Evolutionary conservation across 2,113 vertebrate species (phyloP).

Genomic region (Dolichotis patagonum): DNA sequence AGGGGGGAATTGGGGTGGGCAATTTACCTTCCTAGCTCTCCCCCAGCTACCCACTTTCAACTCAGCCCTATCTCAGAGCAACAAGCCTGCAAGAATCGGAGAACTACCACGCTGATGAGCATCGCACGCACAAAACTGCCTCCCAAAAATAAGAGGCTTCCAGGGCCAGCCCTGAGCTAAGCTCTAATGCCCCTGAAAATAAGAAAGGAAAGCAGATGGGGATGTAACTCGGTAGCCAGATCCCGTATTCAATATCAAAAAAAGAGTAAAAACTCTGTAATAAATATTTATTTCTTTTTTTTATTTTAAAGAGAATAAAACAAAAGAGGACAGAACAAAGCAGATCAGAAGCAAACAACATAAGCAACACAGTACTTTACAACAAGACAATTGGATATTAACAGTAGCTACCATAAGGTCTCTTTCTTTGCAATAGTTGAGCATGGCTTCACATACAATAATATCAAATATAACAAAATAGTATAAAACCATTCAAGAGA

Average conservation of each 20-base stretch:
- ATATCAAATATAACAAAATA: too few relatives aligned
- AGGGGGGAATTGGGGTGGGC: background rate
- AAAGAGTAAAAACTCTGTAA: background rate
- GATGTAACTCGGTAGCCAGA: background rate
- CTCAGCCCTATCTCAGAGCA: background rate
- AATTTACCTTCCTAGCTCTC: background rate
- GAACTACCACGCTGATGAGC: background rate
- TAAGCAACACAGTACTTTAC: too few relatives aligned
- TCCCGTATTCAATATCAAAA: background rate
- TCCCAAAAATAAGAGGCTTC: background rate
- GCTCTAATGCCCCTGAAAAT: background rate
- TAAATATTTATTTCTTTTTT: too few relatives aligned
- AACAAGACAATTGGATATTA: too few relatives aligned
- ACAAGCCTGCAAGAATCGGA: background rate
- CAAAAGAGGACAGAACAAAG: too few relatives aligned
- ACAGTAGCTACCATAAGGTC: too few relatives aligned
- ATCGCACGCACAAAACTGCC: background rate
- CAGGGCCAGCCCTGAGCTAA: background rate
- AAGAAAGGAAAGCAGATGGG: background rate
- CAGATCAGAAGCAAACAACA: too few relatives aligned
- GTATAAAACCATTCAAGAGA: too few relatives aligned
- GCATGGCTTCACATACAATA: too few relatives aligned
- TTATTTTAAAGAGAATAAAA: too few relatives aligned
- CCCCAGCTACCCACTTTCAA: background rate
- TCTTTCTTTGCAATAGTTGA: too few relatives aligned